phyloP scores from a whole-genome alignment of 2,113 vertebrate species.

The Muntiacus muntjak region DNA sequence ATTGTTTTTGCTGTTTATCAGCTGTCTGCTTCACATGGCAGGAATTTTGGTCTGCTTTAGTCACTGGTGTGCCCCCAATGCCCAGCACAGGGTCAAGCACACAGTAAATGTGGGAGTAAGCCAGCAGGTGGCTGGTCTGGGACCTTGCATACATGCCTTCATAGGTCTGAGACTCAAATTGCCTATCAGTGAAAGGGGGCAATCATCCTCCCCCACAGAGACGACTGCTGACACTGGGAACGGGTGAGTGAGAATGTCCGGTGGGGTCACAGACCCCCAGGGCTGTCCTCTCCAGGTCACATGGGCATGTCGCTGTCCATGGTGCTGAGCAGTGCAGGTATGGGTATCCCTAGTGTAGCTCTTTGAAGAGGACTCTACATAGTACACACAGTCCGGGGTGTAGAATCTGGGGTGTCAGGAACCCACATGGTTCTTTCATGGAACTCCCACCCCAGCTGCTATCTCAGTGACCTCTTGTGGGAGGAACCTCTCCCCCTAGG shows the following conservation, averaged over 20 bases:
- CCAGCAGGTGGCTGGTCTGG: background rate
- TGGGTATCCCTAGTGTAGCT: too few relatives aligned
- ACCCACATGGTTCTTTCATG: background rate
- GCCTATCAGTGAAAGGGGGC: rapidly evolving
- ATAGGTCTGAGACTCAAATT: background rate
- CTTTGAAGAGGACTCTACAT: background rate
- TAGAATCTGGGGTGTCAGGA: background rate
- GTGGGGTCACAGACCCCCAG: background rate
- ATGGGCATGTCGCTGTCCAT: background rate
- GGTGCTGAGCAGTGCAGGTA: background rate
- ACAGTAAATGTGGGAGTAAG: background rate
- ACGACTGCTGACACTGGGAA: background rate
- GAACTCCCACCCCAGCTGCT: background rate
- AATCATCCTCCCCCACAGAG: too few relatives aligned
- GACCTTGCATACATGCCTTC: too few relatives aligned
- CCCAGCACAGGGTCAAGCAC: background rate
- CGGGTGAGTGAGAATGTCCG: background rate
- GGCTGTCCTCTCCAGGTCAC: rapidly evolving
- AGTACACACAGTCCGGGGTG: too few relatives aligned
- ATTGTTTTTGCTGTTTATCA: background rate
- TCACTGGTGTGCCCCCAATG: background rate
- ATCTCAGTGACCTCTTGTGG: background rate
- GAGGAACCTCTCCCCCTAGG: too few relatives aligned
- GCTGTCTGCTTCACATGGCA: background rate
- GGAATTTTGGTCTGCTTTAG: background rate